Percentiles rank a stretch among this genome's conserved stretches.
phyloP scores from a whole-genome alignment of 2,888 invertebrate genomes.

The Spisula solida region DNA sequence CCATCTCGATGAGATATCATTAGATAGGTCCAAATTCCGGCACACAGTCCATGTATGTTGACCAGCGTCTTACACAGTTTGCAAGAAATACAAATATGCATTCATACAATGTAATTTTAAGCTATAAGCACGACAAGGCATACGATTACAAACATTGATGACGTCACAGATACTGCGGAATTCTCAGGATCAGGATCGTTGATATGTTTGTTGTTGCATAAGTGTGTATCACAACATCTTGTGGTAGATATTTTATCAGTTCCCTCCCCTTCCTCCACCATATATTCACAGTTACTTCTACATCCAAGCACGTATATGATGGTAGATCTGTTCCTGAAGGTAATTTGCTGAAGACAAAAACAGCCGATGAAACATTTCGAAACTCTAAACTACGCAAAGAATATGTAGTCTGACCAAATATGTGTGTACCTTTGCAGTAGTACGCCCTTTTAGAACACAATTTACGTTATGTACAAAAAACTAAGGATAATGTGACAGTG shows the following conservation, averaged over 20 bases:
- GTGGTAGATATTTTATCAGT: conserved; percentile 14
- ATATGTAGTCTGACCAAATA: neutral
- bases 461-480: too few relatives aligned
- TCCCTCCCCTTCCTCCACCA: neutral
- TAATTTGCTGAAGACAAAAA: conserved; percentile 39
- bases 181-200: conserved; percentile 15
- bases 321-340: neutral
- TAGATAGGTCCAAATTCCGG: neutral
- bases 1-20: neutral
- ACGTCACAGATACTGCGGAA: conserved; percentile 5
- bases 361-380: neutral
- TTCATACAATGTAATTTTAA: neutral
- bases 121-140: neutral
- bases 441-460: too few relatives aligned
- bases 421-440: too few relatives aligned
- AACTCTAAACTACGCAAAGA: neutral
- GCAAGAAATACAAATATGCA: too few relatives aligned
- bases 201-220: conserved; percentile 27
- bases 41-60: neutral
- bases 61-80: neutral
- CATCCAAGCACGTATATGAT: conserved; percentile 26
- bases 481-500: too few relatives aligned
- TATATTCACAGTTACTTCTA: conserved; percentile 9
- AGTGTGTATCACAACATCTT: conserved; percentile 32
- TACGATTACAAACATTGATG: neutral